Conservation (phyloP, 1,140 invertebrate species). For the Dreissena polymorpha region DNA sequence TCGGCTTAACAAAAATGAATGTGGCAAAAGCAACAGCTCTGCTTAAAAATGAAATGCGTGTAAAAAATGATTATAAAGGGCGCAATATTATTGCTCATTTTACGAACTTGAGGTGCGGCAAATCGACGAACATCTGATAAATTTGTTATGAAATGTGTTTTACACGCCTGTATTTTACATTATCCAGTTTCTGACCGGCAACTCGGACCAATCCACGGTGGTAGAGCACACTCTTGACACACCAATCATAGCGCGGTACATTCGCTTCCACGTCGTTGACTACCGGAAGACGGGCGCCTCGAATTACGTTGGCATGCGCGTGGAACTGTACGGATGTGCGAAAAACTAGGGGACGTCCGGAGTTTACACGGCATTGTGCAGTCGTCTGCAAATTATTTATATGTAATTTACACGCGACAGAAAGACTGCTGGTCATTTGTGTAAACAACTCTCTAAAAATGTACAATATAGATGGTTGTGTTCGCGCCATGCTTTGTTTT, state of each 20-base stretch:
- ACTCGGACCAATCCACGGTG: slow-evolving; percentile 22
- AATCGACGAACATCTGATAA: not conserved
- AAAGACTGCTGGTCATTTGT: no score
- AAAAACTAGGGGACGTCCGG: slow-evolving; percentile 22
- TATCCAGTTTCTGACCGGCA: slow-evolving; percentile 37
- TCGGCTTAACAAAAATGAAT: no score
- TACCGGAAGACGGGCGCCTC: slow-evolving; percentile 31
- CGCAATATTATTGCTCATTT: not conserved
- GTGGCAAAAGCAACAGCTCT: no score
- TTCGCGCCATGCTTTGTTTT: no score
- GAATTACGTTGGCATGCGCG: slow-evolving; percentile 49
- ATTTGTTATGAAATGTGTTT: not conserved
- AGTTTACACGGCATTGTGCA: no score
- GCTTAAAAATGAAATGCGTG: not conserved
- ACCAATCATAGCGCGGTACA: slow-evolving; percentile 17
- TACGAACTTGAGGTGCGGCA: no score
- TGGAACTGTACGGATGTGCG: slow-evolving; percentile 42
- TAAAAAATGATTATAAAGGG: not conserved
- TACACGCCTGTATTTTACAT: not conserved
- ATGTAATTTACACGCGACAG: no score
- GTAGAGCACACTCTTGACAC: slow-evolving; percentile 14
- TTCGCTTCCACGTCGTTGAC: slow-evolving; percentile 33
- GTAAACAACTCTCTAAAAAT: no score
- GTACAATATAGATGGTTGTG: no score
- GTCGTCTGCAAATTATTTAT: no score